These are phyloP conservation scores for Scaptomyza graminum DNA, from an alignment of 1,140 invertebrate genomes.

Conservation along the genomic window DNA sequence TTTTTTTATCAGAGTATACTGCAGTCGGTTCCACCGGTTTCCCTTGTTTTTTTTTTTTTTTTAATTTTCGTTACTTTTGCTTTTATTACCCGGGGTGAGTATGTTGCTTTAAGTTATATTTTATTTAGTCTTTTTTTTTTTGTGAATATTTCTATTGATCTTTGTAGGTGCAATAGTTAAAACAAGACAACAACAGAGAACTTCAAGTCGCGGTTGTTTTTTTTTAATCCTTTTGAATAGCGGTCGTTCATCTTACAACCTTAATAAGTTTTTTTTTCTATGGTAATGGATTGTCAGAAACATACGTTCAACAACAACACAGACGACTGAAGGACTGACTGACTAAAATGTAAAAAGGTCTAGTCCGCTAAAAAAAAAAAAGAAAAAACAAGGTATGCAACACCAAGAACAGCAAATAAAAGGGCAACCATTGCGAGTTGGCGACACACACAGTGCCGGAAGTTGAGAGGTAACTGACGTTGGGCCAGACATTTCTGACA, in stretches of 20 bases:
- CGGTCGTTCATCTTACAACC: conserved; percentile 71
- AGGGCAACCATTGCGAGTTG: conserved; percentile 39
- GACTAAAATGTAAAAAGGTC: conserved; percentile 59
- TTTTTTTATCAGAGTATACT: too few species aligned
- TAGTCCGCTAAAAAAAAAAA: conserved; percentile 3
- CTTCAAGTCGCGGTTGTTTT: not conserved
- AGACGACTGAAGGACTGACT: conserved; percentile 24
- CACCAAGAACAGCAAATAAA: conserved; percentile 33
- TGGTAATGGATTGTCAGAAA: conserved; percentile 56
- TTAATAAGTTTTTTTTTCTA: conserved; percentile 53
- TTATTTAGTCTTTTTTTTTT: too few species aligned
- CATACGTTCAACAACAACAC: conserved; percentile 24
- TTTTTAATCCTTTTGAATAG: conserved; percentile 14
- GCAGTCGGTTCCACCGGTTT: too few species aligned
- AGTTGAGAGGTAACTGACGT: conserved; percentile 3
- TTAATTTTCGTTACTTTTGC: too few species aligned
- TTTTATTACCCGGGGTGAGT: too few species aligned
- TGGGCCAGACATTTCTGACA: not conserved
- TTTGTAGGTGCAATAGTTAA: conserved; percentile 27
- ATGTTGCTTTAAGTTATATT: too few species aligned
- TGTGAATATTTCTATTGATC: too few species aligned
- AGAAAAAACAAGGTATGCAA: conserved; percentile 26
- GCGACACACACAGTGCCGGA: conserved; percentile 14
- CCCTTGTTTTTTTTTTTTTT: too few species aligned
- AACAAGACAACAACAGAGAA: conserved; percentile 2